These are phyloP conservation scores for Drosophila vallismaia DNA, from an alignment of 2,888 invertebrate genomes.

Conservation along the genomic window DNA sequence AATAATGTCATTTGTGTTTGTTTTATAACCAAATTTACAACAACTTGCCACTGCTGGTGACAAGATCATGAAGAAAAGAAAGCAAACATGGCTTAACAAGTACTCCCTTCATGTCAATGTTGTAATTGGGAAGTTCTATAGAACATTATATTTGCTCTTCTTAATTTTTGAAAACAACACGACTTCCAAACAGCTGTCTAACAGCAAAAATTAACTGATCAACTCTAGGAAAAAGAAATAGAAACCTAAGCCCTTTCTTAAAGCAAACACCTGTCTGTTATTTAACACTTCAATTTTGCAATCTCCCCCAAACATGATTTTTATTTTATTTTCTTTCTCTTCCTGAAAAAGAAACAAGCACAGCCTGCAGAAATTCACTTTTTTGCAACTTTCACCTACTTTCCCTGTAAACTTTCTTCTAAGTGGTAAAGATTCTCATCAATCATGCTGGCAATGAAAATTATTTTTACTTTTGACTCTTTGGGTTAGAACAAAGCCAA, in stretches of 20 bases:
- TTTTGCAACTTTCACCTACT: constrained; percentile 11
- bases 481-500: neutral
- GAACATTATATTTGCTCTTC: neutral
- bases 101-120: constrained; percentile 23
- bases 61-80: constrained; percentile 18
- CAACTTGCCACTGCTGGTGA: constrained; percentile 55
- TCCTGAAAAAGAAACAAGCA: constrained; percentile 18
- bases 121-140: constrained; percentile 8
- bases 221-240: constrained; percentile 7
- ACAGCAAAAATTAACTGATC: constrained; percentile 18
- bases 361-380: constrained; percentile 6
- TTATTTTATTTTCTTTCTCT: constrained; percentile 14
- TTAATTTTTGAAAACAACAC: neutral
- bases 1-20: constrained; percentile 79
- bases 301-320: constrained; percentile 28
- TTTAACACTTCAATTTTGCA: constrained; percentile 21
- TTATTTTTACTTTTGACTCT: constrained; percentile 11
- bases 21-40: constrained; percentile 75
- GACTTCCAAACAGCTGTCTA: neutral
- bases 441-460: constrained; percentile 5
- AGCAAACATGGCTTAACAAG: constrained; percentile 35
- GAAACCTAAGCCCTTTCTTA: constrained; percentile 29
- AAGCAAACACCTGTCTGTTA: constrained; percentile 58
- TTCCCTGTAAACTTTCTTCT: neutral
- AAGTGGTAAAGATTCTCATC: constrained; percentile 10